Evolutionary conservation across 2,797 vertebrate species (phyloP).

Genomic region (Esox lucius): DNA sequence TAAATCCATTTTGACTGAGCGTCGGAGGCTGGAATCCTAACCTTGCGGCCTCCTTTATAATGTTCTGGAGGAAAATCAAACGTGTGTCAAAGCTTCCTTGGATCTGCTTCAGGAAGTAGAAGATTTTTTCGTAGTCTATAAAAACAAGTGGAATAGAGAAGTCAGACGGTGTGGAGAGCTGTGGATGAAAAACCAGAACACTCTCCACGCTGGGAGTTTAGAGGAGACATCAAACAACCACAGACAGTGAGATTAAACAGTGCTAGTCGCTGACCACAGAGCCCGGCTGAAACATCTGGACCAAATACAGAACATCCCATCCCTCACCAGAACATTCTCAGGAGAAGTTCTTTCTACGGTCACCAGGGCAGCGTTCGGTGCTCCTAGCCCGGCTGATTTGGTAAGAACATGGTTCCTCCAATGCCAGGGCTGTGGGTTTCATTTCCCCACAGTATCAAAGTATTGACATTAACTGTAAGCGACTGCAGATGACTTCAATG

Average conservation of each 20-base stretch:
- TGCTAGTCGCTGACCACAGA: neutral
- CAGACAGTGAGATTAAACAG: neutral
- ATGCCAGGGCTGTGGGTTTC: too few relatives aligned
- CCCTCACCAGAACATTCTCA: too few relatives aligned
- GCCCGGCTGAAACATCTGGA: neutral
- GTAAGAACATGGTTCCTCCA: too few relatives aligned
- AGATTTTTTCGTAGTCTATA: slow-evolving; percentile 93
- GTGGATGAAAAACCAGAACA: neutral
- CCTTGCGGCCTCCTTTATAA: slow-evolving; percentile 97
- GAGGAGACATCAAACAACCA: neutral
- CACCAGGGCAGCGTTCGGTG: too few relatives aligned
- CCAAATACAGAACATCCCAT: neutral
- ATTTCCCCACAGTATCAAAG: too few relatives aligned
- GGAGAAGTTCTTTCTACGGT: too few relatives aligned
- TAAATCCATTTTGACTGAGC: neutral
- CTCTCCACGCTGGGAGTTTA: neutral
- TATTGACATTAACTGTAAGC: too few relatives aligned
- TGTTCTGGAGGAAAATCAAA: slow-evolving; percentile 91
- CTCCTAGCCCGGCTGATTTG: too few relatives aligned
- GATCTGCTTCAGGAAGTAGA: slow-evolving; percentile 92
- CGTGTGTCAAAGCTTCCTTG: slow-evolving; percentile 91
- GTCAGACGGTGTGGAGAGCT: neutral
- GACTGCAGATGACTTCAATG: too few relatives aligned
- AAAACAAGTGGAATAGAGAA: slow-evolving; percentile 40
- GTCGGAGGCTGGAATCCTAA: slow-evolving; percentile 47